phyloP scores from a whole-genome alignment of 1,140 invertebrate genomes.

The Thrips palmi region DNA sequence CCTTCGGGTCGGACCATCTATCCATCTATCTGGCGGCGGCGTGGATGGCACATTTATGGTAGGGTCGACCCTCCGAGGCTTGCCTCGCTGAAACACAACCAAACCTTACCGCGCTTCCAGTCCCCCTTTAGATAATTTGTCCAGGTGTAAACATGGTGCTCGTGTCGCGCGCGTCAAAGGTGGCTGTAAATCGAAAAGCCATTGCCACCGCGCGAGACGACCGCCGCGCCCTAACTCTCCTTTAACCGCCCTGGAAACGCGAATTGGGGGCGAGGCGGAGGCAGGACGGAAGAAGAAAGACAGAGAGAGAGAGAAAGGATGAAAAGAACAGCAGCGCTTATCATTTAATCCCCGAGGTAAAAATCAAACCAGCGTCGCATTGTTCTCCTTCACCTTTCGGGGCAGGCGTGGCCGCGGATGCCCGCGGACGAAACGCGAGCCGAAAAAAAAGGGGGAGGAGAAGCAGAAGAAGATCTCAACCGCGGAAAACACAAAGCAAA shows the following conservation, averaged over 20 bases:
- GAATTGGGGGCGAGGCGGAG: slow-evolving; percentile 1
- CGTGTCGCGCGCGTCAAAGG: neutral
- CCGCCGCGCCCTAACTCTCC: too few species aligned
- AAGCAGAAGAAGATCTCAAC: too few species aligned
- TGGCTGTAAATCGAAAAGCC: neutral
- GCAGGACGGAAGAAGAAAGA: slow-evolving; percentile 1
- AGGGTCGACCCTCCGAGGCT: too few species aligned
- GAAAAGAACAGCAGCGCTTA: neutral
- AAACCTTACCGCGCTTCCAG: too few species aligned
- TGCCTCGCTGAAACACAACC: too few species aligned
- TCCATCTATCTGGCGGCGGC: too few species aligned
- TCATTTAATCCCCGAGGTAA: neutral
- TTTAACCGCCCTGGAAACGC: neutral
- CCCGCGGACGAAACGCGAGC: slow-evolving; percentile 3
- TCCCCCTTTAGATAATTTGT: too few species aligned
- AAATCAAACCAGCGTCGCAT: neutral
- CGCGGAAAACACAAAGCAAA: too few species aligned
- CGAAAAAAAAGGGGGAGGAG: slow-evolving; percentile 1
- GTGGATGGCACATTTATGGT: too few species aligned
- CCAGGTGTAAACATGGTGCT: too few species aligned
- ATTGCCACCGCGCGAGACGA: neutral
- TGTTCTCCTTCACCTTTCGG: neutral
- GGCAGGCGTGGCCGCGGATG: too few species aligned
- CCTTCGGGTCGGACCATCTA: too few species aligned
- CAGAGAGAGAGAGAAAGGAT: neutral